Evolutionary conservation across 64 coral and sea anemone species (phyloP), one percentile per base, ranked within the genome.

Genomic region (Pocillopora verrucosa): DNA sequence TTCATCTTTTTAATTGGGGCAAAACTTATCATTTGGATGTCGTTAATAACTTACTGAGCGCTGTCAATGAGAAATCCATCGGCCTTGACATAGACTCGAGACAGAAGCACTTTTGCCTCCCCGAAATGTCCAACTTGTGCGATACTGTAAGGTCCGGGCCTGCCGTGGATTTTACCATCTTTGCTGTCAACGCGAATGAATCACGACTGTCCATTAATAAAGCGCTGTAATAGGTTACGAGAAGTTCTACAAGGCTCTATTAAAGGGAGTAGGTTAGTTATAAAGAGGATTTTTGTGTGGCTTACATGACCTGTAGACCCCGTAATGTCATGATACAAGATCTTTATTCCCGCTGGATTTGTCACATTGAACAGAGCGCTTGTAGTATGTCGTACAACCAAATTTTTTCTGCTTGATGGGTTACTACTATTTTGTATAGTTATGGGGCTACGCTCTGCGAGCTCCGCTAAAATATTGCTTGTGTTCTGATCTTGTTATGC

Each of bases 181-280:
- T 94, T 86, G 92, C 89, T 61, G 92, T 94, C 34, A 87, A 94
- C 78, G 92, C 87, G 16, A 73, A 94, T 20, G 92, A 94, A 64
- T 94, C 87, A 13, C 59, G 87, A 14, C 62, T 94, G 1, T 89
- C 87, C 35, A 20, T 94, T 0, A 94, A 94, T 56, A 76, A 14
- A 89, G 65, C 17, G 79, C 79, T 85, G 92, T 79, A 24, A 89
- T 89, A 72, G 92, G 92, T 35, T 94, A 94, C 17, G 73, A 73
- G 11, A 94, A 82, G 86, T 64, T 94, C 10, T 94, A 94, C 60
- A 87, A 79, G 24, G 61, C 79, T 16, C 75, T 94, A 78, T 79
- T 89, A 9, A 16, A 65, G 35, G 41, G n/a, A 4, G 84, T 87
- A 76, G 80, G 92, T 89, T 59, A 45, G 35, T 84, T 4, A 15